These are phyloP conservation scores for Eulemur coronatus DNA, from an alignment of 2,797 vertebrate genomes.

Conservation along the genomic window DNA sequence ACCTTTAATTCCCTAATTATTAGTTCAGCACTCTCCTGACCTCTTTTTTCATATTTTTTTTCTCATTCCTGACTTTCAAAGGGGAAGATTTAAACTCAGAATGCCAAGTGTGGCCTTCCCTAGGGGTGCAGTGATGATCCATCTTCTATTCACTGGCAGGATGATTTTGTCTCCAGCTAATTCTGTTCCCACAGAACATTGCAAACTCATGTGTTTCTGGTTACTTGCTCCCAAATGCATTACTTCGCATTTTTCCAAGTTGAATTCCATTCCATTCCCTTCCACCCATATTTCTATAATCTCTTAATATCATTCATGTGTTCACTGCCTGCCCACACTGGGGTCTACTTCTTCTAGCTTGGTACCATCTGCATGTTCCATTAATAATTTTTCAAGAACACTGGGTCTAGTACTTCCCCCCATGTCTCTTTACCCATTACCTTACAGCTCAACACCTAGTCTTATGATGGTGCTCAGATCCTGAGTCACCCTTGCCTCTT, in stretches of 20 bases:
- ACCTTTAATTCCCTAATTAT: neutral
- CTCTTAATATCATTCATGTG: constrained; percentile 72
- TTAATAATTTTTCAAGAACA: neutral
- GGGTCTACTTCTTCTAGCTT: constrained; percentile 48
- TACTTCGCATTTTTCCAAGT: constrained; percentile 67
- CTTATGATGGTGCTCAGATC: neutral
- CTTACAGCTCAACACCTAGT: neutral
- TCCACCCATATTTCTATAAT: constrained; percentile 58
- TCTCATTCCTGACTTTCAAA: constrained; percentile 30
- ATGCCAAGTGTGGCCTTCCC: neutral
- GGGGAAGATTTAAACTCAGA: constrained; percentile 29
- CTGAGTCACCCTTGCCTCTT: neutral
- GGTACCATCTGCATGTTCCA: neutral
- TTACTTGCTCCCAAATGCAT: constrained; percentile 68
- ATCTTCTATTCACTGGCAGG: neutral
- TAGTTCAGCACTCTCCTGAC: neutral
- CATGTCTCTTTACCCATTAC: neutral
- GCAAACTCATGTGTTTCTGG: constrained; percentile 62
- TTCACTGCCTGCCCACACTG: constrained; percentile 45
- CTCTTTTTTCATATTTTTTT: neutral
- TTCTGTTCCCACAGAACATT: constrained; percentile 20
- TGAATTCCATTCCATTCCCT: constrained; percentile 60
- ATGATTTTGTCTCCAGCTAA: neutral
- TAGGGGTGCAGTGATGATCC: neutral
- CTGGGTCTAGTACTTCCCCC: neutral